Base-by-base conservation (phyloP, 2,113 vertebrate genomes). In the Theristicus caerulescens region DNA sequence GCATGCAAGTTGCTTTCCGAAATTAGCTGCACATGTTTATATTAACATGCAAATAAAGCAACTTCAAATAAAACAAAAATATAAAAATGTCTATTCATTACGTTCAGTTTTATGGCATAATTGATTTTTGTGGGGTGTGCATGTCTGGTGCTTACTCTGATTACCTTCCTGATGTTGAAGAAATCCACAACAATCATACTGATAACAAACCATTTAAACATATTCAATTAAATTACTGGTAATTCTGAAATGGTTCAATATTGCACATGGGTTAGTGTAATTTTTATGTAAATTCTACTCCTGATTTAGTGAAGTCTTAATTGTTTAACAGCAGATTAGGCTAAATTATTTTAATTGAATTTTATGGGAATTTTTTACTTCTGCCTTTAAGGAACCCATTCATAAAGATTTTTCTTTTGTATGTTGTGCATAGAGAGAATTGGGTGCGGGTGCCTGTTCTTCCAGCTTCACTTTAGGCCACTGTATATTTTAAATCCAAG, bases 251-350 rank as follows among this genome's bases (percentile, higher is more conserved):
- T 88, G 88, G 72, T 67, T 95, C 59, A 51, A 51, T 94, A 81
- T 89, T 93, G 89, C 91, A 90, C 74, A 93, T 38, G 96, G 93
- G 95, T 83, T 96, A 82, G 65, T 94, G 97, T 96, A 94, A 97
- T 97, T 98, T 97, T 97, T 96, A 95, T 96, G 95, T 94, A 98
- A 97, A 97, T 98, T 95, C 42, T 92, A 90, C 91, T 52, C 87
- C 67, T 86, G 74, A 66, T 96, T 96, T 93, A 93, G 58, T 6
- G 65, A 95, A 96, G 86, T 59, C 85, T 96, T 96, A 97, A 97
- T 93, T 97, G 96, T 97, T 90, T 94, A 95, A 96, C 67, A 91
- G 88, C 88, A 95, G 93, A 94, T 95, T 92, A 97, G 72, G 58
- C 64, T 92, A 84, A 94, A 97, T 94, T 86, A 94, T 97, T 98